Conservation (phyloP, 2,797 vertebrate genomes). For the Morus bassanus region DNA sequence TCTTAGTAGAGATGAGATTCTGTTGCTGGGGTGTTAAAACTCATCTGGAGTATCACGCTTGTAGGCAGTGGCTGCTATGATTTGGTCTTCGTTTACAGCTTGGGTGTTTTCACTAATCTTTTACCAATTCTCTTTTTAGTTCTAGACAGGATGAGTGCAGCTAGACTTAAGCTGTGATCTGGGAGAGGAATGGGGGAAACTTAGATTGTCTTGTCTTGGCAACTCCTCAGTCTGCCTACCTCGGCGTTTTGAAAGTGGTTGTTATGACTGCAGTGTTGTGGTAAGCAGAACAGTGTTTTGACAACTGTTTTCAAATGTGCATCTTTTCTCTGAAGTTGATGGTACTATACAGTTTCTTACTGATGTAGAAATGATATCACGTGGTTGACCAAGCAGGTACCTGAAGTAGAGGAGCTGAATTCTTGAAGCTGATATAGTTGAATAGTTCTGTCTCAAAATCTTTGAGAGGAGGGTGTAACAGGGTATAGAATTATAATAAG, state of each 20-base stretch:
- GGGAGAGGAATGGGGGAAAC: background rate
- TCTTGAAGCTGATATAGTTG: background rate
- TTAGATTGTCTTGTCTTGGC: background rate
- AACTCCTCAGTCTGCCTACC: background rate
- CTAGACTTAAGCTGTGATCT: background rate
- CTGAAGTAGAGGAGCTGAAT: background rate
- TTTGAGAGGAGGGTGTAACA: background rate
- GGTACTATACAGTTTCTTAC: background rate
- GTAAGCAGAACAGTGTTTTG: background rate
- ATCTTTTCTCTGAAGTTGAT: background rate
- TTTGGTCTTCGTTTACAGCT: background rate
- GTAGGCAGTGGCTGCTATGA: background rate
- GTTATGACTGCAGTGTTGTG: background rate
- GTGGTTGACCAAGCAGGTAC: background rate
- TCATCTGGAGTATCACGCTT: background rate
- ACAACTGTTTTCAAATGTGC: background rate
- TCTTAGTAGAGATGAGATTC: background rate
- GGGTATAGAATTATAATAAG: background rate
- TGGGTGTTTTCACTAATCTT: background rate
- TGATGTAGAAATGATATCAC: background rate
- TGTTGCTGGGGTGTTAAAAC: background rate
- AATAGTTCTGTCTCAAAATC: background rate
- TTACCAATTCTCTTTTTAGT: background rate
- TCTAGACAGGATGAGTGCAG: background rate
- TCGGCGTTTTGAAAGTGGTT: background rate